Conservation (phyloP, 2,888 invertebrate species). For the Calliscelio sp. region DNA sequence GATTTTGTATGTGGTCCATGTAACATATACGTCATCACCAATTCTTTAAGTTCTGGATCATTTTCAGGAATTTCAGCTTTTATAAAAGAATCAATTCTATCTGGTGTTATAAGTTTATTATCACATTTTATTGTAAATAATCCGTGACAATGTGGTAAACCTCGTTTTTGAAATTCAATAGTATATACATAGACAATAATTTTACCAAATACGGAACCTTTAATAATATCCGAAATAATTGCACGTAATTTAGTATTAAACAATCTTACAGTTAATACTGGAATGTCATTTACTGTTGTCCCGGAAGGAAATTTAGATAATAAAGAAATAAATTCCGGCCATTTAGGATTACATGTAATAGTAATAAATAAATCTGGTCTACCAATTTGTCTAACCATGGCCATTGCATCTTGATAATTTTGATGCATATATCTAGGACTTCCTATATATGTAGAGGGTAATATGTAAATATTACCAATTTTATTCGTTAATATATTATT, state of each 20-base stretch:
- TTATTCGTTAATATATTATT: constrained; percentile 17
- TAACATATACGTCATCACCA: constrained; percentile 24
- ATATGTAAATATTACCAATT: constrained; percentile 43
- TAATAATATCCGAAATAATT: constrained; percentile 8
- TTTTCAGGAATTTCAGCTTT: constrained; percentile 26
- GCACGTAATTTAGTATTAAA: constrained; percentile 14
- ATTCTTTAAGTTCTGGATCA: not conserved
- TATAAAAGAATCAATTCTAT: constrained; percentile 11
- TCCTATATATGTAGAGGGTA: constrained; percentile 72
- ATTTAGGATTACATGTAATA: constrained; percentile 81
- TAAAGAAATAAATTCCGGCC: constrained; percentile 77
- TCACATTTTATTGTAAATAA: constrained; percentile 5
- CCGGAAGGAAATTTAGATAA: constrained; percentile 12
- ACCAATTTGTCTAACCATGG: constrained; percentile 82
- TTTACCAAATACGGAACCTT: not conserved
- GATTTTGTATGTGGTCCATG: constrained; percentile 18
- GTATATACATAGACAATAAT: constrained; percentile 4
- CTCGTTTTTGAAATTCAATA: constrained; percentile 33
- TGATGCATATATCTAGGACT: constrained; percentile 83
- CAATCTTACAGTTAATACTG: constrained; percentile 11
- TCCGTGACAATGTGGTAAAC: constrained; percentile 15
- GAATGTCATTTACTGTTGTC: constrained; percentile 20
- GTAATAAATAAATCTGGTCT: constrained; percentile 83
- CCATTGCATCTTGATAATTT: constrained; percentile 73
- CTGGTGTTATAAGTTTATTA: constrained; percentile 8